phyloP scores from a whole-genome alignment of 2,888 invertebrate species.

The Heliconius ethilla region DNA sequence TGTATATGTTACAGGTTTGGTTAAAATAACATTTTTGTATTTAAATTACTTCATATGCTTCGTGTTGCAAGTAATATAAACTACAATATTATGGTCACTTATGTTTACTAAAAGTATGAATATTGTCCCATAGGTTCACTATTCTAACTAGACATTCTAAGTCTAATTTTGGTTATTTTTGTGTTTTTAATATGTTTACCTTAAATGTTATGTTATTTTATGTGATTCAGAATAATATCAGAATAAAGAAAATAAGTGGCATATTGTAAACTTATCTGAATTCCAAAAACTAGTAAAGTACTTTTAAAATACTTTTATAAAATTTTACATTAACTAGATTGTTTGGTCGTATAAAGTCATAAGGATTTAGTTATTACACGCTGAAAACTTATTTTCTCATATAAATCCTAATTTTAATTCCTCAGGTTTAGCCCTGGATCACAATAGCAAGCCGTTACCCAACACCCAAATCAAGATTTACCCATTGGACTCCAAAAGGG shows the following conservation, averaged over 20 bases:
- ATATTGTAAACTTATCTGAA: too few species aligned
- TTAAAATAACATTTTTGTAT: neutral
- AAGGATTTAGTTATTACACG: neutral
- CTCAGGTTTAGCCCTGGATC: conserved; percentile 83
- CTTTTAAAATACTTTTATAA: neutral
- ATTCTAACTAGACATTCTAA: too few species aligned
- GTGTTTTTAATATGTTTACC: neutral
- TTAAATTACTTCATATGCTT: neutral
- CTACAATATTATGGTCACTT: too few species aligned
- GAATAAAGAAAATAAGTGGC: too few species aligned
- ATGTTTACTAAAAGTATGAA: too few species aligned
- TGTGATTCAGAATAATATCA: too few species aligned
- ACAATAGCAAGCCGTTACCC: conserved; percentile 80
- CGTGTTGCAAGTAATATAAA: neutral
- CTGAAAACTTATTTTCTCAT: neutral
- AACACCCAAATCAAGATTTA: conserved; percentile 76
- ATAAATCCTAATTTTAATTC: conserved; percentile 3
- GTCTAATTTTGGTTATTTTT: neutral
- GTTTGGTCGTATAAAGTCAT: neutral
- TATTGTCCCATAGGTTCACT: too few species aligned
- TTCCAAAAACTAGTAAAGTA: neutral
- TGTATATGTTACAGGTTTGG: conserved; percentile 64
- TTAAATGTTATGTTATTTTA: neutral
- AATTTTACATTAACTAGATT: neutral
- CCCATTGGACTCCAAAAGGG: conserved; percentile 62